A percentile compares a stretch with the other conserved stretches of the same genome.
phyloP scores from a whole-genome alignment of 2,113 vertebrate genomes.

The Phalacrocorax brasilianus region DNA sequence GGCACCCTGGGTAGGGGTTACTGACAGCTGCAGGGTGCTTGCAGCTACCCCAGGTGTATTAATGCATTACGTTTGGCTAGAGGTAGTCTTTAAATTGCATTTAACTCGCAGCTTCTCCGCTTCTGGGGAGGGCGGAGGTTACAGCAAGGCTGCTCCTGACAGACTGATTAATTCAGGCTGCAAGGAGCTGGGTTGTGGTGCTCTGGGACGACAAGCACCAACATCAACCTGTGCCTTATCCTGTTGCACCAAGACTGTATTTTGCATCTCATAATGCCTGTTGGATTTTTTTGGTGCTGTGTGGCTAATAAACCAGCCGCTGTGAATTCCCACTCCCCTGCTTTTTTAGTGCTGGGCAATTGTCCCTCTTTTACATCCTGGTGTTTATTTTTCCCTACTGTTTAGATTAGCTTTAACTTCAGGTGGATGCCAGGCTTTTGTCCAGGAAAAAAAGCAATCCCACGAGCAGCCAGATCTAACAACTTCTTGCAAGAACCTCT shows the following conservation, averaged over 20 bases:
- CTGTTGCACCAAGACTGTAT: neutral
- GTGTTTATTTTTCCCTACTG: conserved; percentile 24
- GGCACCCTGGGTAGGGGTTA: neutral
- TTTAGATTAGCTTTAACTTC: conserved; percentile 5
- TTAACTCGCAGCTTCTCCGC: neutral
- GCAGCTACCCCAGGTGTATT: neutral
- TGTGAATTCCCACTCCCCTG: neutral
- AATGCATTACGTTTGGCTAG: neutral
- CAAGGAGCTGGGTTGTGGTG: neutral
- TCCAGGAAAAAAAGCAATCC: neutral
- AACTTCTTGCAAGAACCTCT: conserved; percentile 22
- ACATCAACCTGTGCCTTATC: neutral
- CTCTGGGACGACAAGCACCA: neutral
- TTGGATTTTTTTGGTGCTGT: neutral
- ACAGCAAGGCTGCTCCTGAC: conserved; percentile 25
- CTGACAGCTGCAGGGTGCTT: neutral
- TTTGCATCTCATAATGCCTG: neutral
- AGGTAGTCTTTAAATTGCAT: neutral
- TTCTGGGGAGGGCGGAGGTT: neutral
- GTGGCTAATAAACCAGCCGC: conserved; percentile 8
- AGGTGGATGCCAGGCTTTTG: conserved; percentile 21
- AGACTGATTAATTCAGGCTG: conserved; percentile 21
- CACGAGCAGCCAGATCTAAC: neutral
- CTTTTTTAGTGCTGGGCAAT: neutral
- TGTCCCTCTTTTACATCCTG: neutral